Evolutionary conservation across 2,888 invertebrate genomes (phyloP).

Genomic region (Ryuthela nishihirai): DNA sequence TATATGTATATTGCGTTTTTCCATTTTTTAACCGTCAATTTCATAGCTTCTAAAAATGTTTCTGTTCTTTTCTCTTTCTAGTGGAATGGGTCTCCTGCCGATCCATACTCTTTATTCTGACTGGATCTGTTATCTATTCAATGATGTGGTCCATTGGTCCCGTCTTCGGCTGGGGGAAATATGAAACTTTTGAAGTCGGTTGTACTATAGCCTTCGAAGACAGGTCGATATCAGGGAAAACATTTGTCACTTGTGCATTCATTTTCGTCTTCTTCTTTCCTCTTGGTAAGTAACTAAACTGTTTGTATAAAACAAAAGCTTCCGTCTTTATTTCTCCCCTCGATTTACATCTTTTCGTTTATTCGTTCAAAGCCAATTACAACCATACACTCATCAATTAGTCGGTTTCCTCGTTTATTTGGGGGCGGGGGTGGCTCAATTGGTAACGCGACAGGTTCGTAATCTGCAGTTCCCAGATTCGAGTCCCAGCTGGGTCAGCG

Average conservation of each 20-base stretch:
- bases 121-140: slow-evolving; percentile 10
- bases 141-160: slow-evolving; percentile 27
- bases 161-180: slow-evolving; percentile 19
- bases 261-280: slow-evolving; percentile 29
- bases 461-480: too few species aligned
- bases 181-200: slow-evolving; percentile 33
- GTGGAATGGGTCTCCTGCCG: slow-evolving; percentile 3
- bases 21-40: neutral
- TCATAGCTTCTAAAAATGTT: neutral
- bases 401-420: too few species aligned
- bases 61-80: neutral
- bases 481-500: too few species aligned
- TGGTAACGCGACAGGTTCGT: too few species aligned
- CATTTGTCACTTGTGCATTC: slow-evolving; percentile 27
- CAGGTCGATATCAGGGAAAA: neutral
- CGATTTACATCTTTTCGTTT: too few species aligned
- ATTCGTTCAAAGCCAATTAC: too few species aligned
- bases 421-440: too few species aligned
- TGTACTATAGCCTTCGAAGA: slow-evolving; percentile 35
- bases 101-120: neutral
- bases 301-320: too few species aligned
- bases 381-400: too few species aligned
- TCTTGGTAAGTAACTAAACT: slow-evolving; percentile 17
- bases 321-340: too few species aligned
- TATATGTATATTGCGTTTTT: neutral